Evolutionary conservation across 2,113 vertebrate species (phyloP), one percentile per base, ranked within the genome.

Genomic region (Calyptomena viridis): DNA sequence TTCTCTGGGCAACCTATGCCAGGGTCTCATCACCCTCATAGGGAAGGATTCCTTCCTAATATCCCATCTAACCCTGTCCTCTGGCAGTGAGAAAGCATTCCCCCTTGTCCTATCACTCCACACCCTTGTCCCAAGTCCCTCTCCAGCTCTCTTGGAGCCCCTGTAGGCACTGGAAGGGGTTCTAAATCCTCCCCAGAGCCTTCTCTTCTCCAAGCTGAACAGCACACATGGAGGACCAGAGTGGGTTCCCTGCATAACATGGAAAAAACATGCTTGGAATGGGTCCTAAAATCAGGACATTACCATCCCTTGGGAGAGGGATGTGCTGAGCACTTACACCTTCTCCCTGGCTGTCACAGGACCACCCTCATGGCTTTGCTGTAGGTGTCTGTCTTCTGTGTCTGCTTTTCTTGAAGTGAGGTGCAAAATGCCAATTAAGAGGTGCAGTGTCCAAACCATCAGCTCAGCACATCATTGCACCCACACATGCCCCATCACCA

Each of bases 301-400:
- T 56, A 20, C 56, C 17, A 12, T 24, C 14, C 59, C 33, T 5
- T 9, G 12, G 28, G 47, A 92, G 59, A 72, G 30, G 33, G 19
- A 39, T 8, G 55, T 6, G 33, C 18, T 1, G 2, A 83, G 42
- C 37, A 33, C 28, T 10, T 0, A 3, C 16, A 7, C 18, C 6
- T 42, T 42, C 42, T 37, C 40, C 2, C 31, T 21, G 35, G 53
- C 73, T 69, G 44, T 16, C 8, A 1, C 35, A 39, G 33, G n/a
- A 25, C 20, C 20, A 3, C 44, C 30, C 25, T 11, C 11, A 25
- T 5, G 17, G 46, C 44, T 44, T 31, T 31, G 50, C 44, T 59
- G 67, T 11, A 5, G 9, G 24, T 3, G 11, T 27, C 24, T 14
- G 7, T 6, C 42, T 39, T 33, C 56, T 30, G 4, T 4, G 5